A percentile compares a stretch with the other conserved stretches of the same genome.
Conservation (phyloP, 2,113 vertebrate species). For the Todiramphus saurophagus region DNA sequence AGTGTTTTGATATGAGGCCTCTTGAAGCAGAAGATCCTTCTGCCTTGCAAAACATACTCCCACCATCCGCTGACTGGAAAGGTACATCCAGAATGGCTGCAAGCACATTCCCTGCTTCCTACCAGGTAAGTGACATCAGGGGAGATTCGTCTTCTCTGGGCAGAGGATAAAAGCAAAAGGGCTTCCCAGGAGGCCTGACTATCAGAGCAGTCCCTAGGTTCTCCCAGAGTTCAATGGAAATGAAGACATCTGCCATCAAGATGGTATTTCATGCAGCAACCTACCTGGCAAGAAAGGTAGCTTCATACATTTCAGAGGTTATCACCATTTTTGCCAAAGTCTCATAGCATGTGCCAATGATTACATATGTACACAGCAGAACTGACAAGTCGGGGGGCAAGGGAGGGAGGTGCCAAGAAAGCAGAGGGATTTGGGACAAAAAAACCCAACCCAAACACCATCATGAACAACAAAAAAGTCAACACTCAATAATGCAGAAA, state of each 20-base stretch:
- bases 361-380: background rate
- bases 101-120: background rate
- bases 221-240: constrained; percentile 27
- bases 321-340: background rate
- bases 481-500: background rate
- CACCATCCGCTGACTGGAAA: background rate
- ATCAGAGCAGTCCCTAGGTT: background rate
- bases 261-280: background rate
- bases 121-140: background rate
- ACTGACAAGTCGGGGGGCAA: background rate
- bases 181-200: background rate
- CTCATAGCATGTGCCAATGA: background rate
- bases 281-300: background rate
- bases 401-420: background rate
- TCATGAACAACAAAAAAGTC: background rate
- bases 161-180: constrained; percentile 3
- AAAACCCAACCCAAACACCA: no score
- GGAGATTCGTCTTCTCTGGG: background rate
- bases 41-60: background rate
- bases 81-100: background rate
- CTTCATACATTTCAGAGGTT: background rate
- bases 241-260: background rate
- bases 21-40: background rate
- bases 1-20: background rate
- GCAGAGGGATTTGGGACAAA: background rate